phyloP scores from a whole-genome alignment of 2,888 invertebrate genomes.

The Xestia sexstrigata region DNA sequence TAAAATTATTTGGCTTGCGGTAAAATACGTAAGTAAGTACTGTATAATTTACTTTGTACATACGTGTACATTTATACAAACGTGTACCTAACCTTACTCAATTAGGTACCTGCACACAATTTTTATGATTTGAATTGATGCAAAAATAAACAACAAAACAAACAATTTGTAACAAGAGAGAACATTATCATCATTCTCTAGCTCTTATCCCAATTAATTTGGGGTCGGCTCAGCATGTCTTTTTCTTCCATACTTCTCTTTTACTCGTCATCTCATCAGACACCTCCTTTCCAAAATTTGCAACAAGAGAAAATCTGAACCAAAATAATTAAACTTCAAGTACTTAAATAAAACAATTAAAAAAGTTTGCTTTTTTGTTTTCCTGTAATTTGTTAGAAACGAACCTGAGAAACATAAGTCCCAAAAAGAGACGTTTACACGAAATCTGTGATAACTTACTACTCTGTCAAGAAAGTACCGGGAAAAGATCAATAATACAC shows the following conservation, averaged over 20 bases:
- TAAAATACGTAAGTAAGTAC: not conserved
- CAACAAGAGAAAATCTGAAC: too few species aligned
- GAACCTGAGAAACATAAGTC: conserved; percentile 2
- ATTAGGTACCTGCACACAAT: not conserved
- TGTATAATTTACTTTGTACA: not conserved
- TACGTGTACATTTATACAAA: too few species aligned
- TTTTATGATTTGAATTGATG: not conserved
- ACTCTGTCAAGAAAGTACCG: too few species aligned
- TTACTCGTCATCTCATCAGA: too few species aligned
- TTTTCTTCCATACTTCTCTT: too few species aligned
- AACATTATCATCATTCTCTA: too few species aligned
- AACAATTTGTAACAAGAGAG: not conserved
- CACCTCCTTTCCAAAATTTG: too few species aligned
- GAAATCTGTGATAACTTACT: conserved; percentile 56
- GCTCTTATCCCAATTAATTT: too few species aligned
- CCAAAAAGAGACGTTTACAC: conserved; percentile 54
- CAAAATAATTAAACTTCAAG: too few species aligned
- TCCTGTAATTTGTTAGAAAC: conserved; percentile 25
- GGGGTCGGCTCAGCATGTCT: too few species aligned
- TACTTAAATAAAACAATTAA: not conserved
- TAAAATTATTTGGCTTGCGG: not conserved
- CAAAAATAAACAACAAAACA: not conserved
- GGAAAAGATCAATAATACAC: too few species aligned
- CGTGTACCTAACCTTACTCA: not conserved
- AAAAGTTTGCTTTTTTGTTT: conserved; percentile 18